Percentiles rank a stretch among this genome's conserved stretches.
phyloP scores from a whole-genome alignment of 2,888 invertebrate genomes.

The Lymantria dispar region DNA sequence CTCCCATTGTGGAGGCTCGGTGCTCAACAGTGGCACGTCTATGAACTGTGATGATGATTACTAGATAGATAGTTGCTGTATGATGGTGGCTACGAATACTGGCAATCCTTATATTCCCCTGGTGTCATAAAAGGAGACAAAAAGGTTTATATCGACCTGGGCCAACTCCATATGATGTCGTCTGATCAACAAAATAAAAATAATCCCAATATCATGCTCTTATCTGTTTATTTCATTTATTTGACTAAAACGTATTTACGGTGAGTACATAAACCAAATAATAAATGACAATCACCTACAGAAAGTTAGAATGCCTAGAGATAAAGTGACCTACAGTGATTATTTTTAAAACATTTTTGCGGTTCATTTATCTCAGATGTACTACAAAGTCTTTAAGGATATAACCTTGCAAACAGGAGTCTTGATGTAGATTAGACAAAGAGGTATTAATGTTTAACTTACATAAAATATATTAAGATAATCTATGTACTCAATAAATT shows the following conservation, averaged over 20 bases:
- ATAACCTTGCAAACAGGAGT: slow-evolving; percentile 14
- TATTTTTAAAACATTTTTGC: slow-evolving; percentile 24
- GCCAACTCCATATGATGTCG: too few species aligned
- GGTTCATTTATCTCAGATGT: slow-evolving; percentile 27
- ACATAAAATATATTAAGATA: slow-evolving; percentile 2
- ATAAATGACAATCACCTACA: slow-evolving; percentile 23
- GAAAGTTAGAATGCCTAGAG: slow-evolving; percentile 14
- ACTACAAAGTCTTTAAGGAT: slow-evolving; percentile 22
- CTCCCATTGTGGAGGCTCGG: too few species aligned
- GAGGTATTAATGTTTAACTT: slow-evolving; percentile 5
- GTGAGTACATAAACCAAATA: slow-evolving; percentile 7
- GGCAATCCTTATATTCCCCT: too few species aligned
- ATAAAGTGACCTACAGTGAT: slow-evolving; percentile 31
- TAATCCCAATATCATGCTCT: too few species aligned
- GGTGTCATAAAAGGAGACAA: too few species aligned
- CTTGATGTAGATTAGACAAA: slow-evolving; percentile 32
- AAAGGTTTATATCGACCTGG: too few species aligned
- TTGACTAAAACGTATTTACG: not conserved
- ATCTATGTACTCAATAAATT: slow-evolving; percentile 1
- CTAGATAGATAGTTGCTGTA: too few species aligned
- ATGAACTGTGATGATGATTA: too few species aligned
- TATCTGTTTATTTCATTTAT: too few species aligned
- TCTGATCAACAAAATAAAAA: too few species aligned
- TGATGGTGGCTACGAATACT: too few species aligned
- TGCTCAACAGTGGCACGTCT: too few species aligned